These are phyloP conservation scores for Euplexia lucipara DNA, from an alignment of 2,888 invertebrate species.

Conservation along the genomic window DNA sequence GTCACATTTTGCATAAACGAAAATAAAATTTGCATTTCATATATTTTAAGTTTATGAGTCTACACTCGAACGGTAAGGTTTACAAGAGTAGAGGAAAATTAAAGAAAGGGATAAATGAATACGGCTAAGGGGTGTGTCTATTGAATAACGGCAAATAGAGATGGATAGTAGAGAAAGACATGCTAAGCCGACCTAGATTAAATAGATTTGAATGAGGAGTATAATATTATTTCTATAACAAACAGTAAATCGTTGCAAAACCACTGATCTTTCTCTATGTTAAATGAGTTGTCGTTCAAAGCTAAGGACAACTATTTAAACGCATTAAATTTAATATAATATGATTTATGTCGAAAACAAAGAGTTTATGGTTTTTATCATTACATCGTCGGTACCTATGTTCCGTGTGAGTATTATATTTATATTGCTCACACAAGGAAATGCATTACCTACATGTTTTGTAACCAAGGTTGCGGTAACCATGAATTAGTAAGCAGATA, in stretches of 20 bases:
- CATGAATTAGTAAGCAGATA: slow-evolving; percentile 59
- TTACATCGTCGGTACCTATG: slow-evolving; percentile 7
- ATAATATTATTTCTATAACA: too few species aligned
- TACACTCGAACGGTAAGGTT: too few species aligned
- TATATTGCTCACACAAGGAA: slow-evolving; percentile 50
- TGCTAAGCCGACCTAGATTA: too few species aligned
- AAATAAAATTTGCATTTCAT: not conserved
- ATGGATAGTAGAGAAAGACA: too few species aligned
- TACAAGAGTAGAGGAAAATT: too few species aligned
- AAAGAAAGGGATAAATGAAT: too few species aligned
- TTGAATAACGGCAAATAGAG: too few species aligned
- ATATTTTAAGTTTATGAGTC: too few species aligned
- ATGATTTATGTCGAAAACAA: not conserved
- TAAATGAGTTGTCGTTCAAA: not conserved
- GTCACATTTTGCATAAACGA: not conserved
- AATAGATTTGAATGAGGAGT: too few species aligned
- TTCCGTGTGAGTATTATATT: slow-evolving; percentile 50
- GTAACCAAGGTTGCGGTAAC: slow-evolving; percentile 50
- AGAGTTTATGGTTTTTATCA: slow-evolving; percentile 31
- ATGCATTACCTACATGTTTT: slow-evolving; percentile 55
- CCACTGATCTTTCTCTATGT: not conserved
- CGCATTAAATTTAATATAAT: slow-evolving; percentile 10
- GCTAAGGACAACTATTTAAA: slow-evolving; percentile 7
- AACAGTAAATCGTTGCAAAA: not conserved
- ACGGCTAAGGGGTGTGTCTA: too few species aligned